Conservation (phyloP, 2,888 invertebrate genomes). For the Amiota mariae region DNA sequence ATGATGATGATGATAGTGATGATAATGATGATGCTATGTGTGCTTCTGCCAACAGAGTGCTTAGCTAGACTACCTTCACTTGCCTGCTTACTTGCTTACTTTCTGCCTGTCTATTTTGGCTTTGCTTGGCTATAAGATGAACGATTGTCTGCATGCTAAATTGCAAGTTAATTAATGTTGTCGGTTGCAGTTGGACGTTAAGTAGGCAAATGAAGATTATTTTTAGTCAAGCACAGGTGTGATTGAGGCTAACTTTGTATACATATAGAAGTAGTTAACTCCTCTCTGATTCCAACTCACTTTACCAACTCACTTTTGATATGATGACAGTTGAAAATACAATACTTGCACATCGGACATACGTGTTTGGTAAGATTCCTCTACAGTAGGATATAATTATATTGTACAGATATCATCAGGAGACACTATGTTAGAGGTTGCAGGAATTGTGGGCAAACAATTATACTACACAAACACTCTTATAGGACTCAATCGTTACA, state of each 20-base stretch:
- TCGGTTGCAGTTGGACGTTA: constrained; percentile 8
- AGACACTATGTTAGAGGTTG: no score
- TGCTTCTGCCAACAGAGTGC: no score
- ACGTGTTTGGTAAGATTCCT: no score
- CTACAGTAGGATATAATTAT: no score
- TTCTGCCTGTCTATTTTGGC: no score
- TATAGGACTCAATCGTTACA: no score
- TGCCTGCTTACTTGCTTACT: no score
- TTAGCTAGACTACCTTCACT: no score
- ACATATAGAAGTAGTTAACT: neutral
- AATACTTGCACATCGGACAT: no score
- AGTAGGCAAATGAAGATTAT: constrained; percentile 27
- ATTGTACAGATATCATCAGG: no score
- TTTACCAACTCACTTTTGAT: constrained; percentile 47
- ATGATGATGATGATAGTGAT: neutral
- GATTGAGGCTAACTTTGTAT: constrained; percentile 22
- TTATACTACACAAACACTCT: no score
- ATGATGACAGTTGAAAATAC: neutral
- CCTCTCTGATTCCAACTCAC: neutral
- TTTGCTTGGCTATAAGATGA: constrained; percentile 38
- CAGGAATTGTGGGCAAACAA: no score
- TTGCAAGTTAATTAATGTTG: constrained; percentile 62
- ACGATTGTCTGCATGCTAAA: constrained; percentile 67
- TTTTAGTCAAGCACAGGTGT: constrained; percentile 37
- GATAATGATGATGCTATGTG: neutral